These are phyloP conservation scores for Phasianus colchicus DNA, from an alignment of 2,113 vertebrate genomes.

Conservation along the genomic window DNA sequence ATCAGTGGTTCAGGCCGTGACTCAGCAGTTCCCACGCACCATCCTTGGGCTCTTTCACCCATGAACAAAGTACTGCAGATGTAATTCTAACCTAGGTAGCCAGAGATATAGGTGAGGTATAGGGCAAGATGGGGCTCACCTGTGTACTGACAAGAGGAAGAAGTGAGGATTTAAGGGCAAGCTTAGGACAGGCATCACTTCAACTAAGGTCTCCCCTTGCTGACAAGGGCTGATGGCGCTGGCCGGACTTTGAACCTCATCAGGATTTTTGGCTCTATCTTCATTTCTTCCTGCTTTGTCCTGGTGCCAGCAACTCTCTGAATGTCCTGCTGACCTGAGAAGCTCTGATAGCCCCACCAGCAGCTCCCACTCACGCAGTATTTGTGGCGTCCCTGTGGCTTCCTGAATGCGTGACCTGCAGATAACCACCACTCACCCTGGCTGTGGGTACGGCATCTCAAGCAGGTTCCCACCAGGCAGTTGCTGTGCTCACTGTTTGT, in stretches of 20 bases:
- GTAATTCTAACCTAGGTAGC: background rate
- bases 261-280: background rate
- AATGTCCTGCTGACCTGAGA: constrained; percentile 38
- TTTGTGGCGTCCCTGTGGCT: background rate
- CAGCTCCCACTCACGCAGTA: constrained; percentile 17
- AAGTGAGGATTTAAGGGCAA: background rate
- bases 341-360: background rate
- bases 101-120: background rate
- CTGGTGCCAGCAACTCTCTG: background rate
- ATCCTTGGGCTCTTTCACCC: background rate
- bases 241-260: background rate
- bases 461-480: constrained; percentile 38
- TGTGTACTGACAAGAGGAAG: background rate
- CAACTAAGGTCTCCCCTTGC: background rate
- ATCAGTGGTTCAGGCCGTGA: no score
- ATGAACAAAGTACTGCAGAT: background rate
- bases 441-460: background rate
- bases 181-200: background rate
- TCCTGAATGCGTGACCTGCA: constrained; percentile 16
- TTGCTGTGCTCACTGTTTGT: background rate
- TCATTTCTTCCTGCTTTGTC: background rate
- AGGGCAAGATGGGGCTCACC: background rate
- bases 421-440: background rate
- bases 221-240: background rate
- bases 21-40: background rate